Conservation (phyloP, 2,888 invertebrate genomes). For the Operophtera brumata region DNA sequence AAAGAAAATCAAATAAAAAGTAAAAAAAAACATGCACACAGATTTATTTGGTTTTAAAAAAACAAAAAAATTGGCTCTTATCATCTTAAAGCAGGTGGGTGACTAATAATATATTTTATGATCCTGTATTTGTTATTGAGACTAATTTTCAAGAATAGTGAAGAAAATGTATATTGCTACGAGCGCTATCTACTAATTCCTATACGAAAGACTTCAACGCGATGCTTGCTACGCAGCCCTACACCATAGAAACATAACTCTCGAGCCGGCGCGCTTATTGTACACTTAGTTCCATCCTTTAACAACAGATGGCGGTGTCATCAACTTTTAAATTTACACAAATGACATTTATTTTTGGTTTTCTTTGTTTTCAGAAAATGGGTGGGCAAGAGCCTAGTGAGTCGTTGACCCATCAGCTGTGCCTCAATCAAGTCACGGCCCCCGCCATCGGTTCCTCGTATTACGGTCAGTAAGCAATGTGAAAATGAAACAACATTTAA, state of each 20-base stretch:
- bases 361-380: slow-evolving; percentile 65
- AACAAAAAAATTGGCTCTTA: too few species aligned
- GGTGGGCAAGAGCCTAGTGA: slow-evolving; percentile 64
- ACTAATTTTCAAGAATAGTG: background rate
- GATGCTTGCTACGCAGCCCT: slow-evolving; percentile 24
- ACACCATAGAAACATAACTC: too few species aligned
- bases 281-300: background rate
- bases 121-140: too few species aligned
- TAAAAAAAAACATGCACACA: too few species aligned
- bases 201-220: slow-evolving; percentile 18
- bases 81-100: too few species aligned
- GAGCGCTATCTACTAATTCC: slow-evolving; percentile 18
- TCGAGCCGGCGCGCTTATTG: slow-evolving; percentile 1
- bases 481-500: slow-evolving; percentile 49
- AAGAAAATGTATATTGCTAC: background rate
- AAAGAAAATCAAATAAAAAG: too few species aligned
- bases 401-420: slow-evolving; percentile 57
- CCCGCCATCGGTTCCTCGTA: slow-evolving; percentile 66
- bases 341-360: slow-evolving; percentile 24
- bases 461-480: slow-evolving; percentile 72
- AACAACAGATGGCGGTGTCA: slow-evolving; percentile 49
- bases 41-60: too few species aligned
- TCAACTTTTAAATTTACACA: slow-evolving; percentile 17
- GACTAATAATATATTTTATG: too few species aligned
- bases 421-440: slow-evolving; percentile 66